Evolutionary conservation across 2,113 vertebrate genomes (phyloP), one percentile per base, ranked within the genome.

Genomic region (Tychaedon coryphoeus): DNA sequence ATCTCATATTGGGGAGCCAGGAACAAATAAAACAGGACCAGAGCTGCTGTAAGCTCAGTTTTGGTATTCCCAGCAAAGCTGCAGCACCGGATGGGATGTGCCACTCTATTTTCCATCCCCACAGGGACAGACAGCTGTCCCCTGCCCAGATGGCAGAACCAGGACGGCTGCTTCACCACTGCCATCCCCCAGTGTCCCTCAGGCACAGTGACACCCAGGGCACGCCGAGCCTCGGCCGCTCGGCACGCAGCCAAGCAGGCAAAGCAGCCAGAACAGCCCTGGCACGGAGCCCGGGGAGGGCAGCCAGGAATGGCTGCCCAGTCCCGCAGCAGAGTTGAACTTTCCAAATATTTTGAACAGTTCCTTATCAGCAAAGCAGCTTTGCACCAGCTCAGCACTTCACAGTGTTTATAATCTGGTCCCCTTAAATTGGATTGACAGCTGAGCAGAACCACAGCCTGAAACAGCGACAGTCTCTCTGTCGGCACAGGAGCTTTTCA

Each of bases 321-420:
- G 62, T 62, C 57, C 61, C 6, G 25, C 40, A 79, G 79, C 74
- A 76, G 45, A 90, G 34, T 7, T 80, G 66, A 66, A 86, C 83
- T 86, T 76, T 48, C 45, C 47, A 93, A 93, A 90, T 57, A 73
- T 51, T 95, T 23, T 88, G 54, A 95, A 79, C 71, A 65, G 79
- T 64, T 91, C 53, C 79, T 92, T 90, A 93, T 88, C 86, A 92
- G 71, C 67, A 92, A 88, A 86, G 75, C 9, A 1, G 67, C 75
- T 93, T 92, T 86, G 69, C 53, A 90, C 19, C 67, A 92, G 83
- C 79, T 92, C 86, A 93, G 75, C 82, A 61, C 61, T 69, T 88
- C 71, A 61, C 45, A 48, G 40, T 14, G 45, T 73, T 88, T 75
- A 79, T 85, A 86, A 92, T 43, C 58, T 36, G 74, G 66, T 40